Percentiles rank a stretch among this genome's conserved stretches.
Evolutionary conservation across 2,113 vertebrate species (phyloP).

Genomic region (Ceratotherium simum): DNA sequence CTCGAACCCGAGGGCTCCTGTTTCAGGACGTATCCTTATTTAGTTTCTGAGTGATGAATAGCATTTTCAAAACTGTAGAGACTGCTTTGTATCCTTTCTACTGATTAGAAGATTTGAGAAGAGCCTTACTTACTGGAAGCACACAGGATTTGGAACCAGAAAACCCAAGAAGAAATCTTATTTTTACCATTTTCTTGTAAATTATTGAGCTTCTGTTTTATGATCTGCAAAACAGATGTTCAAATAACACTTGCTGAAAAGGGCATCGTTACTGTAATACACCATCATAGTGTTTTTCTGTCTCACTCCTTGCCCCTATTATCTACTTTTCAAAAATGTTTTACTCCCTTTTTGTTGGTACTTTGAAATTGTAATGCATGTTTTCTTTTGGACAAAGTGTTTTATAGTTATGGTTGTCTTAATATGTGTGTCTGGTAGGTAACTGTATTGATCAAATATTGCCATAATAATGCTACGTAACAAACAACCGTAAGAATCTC

Average conservation of each 20-base stretch:
- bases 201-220: neutral
- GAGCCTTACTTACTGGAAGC: neutral
- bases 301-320: neutral
- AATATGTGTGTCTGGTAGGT: neutral
- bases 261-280: neutral
- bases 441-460: neutral
- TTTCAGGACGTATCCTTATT: neutral
- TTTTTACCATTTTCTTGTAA: conserved; percentile 1
- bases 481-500: neutral
- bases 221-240: neutral
- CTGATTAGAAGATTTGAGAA: neutral
- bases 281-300: neutral
- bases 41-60: conserved; percentile 9
- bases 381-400: neutral
- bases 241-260: neutral
- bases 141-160: neutral
- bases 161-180: neutral
- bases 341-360: neutral
- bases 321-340: neutral
- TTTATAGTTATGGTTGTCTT: neutral
- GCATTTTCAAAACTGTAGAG: neutral
- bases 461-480: neutral
- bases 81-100: neutral
- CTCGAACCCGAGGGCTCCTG: neutral
- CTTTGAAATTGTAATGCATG: neutral